A percentile compares a stretch with the other conserved stretches of the same genome.
phyloP scores from a whole-genome alignment of 2,888 invertebrate species.

The Cryptocephalus moraei region DNA sequence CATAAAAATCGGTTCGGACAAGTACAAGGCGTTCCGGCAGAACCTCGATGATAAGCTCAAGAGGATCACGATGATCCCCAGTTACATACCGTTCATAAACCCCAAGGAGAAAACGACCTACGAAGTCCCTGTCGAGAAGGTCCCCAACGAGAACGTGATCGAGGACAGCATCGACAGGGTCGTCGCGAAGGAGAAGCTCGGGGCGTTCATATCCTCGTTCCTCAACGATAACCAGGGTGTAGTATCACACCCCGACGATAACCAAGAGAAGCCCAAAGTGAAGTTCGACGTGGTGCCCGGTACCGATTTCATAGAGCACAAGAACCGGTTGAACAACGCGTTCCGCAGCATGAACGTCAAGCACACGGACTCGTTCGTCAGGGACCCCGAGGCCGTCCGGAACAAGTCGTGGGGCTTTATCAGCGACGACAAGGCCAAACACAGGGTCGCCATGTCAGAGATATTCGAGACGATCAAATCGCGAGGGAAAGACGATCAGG shows the following conservation, averaged over 20 bases:
- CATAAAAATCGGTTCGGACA: constrained; percentile 18
- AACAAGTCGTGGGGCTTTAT: constrained; percentile 12
- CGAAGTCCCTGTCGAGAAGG: background rate
- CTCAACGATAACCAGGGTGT: too few species aligned
- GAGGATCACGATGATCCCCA: constrained; percentile 7
- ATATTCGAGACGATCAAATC: constrained; percentile 13
- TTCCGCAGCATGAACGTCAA: constrained; percentile 23
- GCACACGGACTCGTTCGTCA: constrained; percentile 13
- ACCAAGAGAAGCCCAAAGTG: too few species aligned
- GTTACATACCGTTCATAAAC: constrained; percentile 4
- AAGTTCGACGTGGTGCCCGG: too few species aligned
- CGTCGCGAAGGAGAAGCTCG: constrained; percentile 15
- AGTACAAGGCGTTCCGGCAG: constrained; percentile 20
- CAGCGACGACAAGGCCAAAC: constrained; percentile 15
- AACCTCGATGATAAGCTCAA: constrained; percentile 18
- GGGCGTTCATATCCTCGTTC: background rate
- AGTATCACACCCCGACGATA: too few species aligned
- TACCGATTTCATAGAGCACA: constrained; percentile 10
- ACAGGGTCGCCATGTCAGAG: constrained; percentile 19
- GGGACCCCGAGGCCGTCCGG: background rate
- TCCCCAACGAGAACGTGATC: constrained; percentile 16
- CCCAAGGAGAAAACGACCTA: background rate
- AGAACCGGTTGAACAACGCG: constrained; percentile 22
- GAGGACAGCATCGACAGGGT: constrained; percentile 14
- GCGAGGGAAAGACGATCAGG: constrained; percentile 9